These are phyloP conservation scores for Perognathus longimembris DNA, from an alignment of 2,113 vertebrate species.

Conservation along the genomic window DNA sequence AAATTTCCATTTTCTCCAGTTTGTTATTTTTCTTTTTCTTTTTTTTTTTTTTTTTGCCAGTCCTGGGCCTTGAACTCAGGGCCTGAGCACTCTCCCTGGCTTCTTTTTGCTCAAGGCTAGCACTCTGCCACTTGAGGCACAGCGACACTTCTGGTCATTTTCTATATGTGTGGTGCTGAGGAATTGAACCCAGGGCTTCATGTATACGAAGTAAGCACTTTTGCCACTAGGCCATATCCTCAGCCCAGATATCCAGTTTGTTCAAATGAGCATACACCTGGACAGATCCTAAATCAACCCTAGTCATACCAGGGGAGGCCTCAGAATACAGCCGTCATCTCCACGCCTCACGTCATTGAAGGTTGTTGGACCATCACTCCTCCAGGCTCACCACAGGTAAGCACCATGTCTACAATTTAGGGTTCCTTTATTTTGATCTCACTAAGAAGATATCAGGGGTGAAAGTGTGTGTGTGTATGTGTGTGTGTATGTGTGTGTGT, in stretches of 20 bases:
- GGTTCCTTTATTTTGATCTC: conserved; percentile 21
- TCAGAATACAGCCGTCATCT: neutral
- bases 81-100: too few species aligned
- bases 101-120: too few species aligned
- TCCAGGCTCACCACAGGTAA: neutral
- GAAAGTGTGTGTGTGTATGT: too few species aligned
- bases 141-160: too few species aligned
- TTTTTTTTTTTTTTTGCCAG: too few species aligned
- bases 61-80: too few species aligned
- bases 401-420: neutral
- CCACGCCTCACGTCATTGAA: neutral
- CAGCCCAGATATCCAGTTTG: neutral
- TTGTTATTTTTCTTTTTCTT: neutral
- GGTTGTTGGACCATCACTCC: neutral
- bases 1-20: neutral
- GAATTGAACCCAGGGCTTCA: too few species aligned
- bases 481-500: too few species aligned
- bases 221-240: too few species aligned
- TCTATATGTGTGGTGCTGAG: too few species aligned
- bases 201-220: too few species aligned
- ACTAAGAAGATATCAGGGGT: neutral
- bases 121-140: too few species aligned
- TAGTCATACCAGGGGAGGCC: neutral
- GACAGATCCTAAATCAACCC: neutral
- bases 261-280: neutral